phyloP scores from a whole-genome alignment of 1,140 invertebrate genomes.

The Ctenoplectra terminalis region DNA sequence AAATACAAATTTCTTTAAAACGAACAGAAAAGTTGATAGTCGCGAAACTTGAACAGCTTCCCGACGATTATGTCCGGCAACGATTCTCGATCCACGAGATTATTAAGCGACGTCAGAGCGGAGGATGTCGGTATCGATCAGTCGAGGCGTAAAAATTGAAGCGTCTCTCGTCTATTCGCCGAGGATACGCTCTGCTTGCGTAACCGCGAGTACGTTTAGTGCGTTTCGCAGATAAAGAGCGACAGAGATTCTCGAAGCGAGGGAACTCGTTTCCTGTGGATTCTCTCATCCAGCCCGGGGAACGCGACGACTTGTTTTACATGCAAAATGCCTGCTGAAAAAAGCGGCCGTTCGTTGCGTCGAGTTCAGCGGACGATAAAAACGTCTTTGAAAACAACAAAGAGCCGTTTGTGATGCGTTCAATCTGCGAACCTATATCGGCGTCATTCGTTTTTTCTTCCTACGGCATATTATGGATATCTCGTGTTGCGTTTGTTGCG shows the following conservation, averaged over 20 bases:
- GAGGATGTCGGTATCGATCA: too few relatives aligned
- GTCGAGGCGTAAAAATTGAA: background rate
- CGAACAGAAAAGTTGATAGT: too few relatives aligned
- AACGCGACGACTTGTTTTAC: conserved; percentile 14
- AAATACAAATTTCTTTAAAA: too few relatives aligned
- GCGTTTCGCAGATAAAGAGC: background rate
- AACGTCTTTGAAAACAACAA: background rate
- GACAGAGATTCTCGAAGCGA: background rate
- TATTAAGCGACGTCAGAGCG: too few relatives aligned
- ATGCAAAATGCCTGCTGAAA: background rate
- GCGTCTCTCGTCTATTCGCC: background rate
- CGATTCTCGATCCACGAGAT: background rate
- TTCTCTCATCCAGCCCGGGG: background rate
- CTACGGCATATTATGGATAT: background rate
- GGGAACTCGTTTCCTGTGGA: background rate
- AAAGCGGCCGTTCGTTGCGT: background rate
- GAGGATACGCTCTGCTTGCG: background rate
- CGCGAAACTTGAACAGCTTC: too few relatives aligned
- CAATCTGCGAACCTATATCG: background rate
- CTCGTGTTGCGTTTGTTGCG: too few relatives aligned
- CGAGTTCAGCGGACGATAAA: background rate
- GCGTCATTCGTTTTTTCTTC: background rate
- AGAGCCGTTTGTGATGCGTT: background rate
- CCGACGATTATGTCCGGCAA: too few relatives aligned
- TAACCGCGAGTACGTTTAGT: background rate